These are phyloP conservation scores for Julus scanicus DNA, from an alignment of 2,888 invertebrate genomes.

Conservation along the genomic window DNA sequence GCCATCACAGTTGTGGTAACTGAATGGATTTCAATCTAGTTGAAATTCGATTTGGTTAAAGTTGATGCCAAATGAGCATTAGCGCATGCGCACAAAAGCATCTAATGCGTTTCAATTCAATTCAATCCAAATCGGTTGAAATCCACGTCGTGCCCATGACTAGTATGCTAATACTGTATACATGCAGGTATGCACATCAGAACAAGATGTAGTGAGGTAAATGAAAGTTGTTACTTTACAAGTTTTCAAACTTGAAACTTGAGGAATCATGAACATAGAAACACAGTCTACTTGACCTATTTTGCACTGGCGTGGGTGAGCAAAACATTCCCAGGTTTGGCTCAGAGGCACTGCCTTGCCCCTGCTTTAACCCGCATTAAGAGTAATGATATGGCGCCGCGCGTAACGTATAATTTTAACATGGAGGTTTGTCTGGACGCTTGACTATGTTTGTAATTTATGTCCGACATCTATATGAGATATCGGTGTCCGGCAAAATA, in stretches of 20 bases:
- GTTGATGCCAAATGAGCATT: too few relatives aligned
- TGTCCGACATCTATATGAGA: neutral
- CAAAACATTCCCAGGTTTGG: neutral
- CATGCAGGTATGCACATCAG: too few relatives aligned
- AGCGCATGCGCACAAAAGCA: too few relatives aligned
- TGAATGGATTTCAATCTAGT: too few relatives aligned
- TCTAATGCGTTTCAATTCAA: too few relatives aligned
- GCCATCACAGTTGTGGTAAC: too few relatives aligned
- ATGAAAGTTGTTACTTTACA: too few relatives aligned
- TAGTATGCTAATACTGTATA: too few relatives aligned
- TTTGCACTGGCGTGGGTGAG: slow-evolving; percentile 1
- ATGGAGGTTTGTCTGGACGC: slow-evolving; percentile 10
- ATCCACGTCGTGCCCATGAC: too few relatives aligned
- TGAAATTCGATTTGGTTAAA: too few relatives aligned
- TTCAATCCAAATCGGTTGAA: too few relatives aligned
- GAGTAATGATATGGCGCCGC: neutral
- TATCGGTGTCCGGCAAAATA: neutral
- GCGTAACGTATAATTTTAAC: slow-evolving; percentile 24
- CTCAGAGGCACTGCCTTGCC: neutral
- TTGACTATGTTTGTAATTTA: neutral
- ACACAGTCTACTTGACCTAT: neutral
- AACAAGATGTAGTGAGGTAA: too few relatives aligned
- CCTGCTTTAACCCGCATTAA: neutral
- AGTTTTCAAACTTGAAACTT: neutral
- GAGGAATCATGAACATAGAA: neutral